These are phyloP conservation scores for Spodoptera picta DNA, from an alignment of 2,888 invertebrate species.

Conservation along the genomic window DNA sequence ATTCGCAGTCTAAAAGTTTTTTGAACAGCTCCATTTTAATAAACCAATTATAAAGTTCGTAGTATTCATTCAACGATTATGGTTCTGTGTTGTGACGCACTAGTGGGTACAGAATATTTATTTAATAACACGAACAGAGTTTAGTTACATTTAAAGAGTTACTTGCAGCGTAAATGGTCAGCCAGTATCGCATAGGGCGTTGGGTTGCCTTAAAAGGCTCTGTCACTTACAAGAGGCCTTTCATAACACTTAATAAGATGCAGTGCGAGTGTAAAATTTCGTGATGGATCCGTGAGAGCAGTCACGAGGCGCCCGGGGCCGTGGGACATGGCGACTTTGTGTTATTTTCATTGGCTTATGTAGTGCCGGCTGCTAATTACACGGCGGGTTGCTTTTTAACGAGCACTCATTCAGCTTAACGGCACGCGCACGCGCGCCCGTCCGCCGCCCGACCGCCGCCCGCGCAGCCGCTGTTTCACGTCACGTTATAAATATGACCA, in stretches of 20 bases:
- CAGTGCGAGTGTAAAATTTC: conserved; percentile 81
- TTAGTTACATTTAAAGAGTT: conserved; percentile 43
- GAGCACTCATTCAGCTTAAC: conserved; percentile 81
- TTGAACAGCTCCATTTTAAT: too few species aligned
- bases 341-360: conserved; percentile 76
- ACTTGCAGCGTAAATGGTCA: conserved; percentile 49
- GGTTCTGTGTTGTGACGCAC: too few species aligned
- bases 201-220: conserved; percentile 76
- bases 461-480: conserved; percentile 51
- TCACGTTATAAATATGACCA: conserved; percentile 64
- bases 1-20: too few species aligned
- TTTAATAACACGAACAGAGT: conserved; percentile 20
- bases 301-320: conserved; percentile 83
- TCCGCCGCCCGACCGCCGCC: conserved; percentile 46
- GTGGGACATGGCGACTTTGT: conserved; percentile 76
- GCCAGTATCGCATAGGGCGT: conserved; percentile 64
- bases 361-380: conserved; percentile 79
- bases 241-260: conserved; percentile 85
- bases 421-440: conserved; percentile 69
- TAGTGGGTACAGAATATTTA: background rate
- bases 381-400: conserved; percentile 81
- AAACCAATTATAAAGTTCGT: too few species aligned
- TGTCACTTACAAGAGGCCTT: conserved; percentile 80
- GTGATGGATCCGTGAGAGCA: conserved; percentile 83
- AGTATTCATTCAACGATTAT: too few species aligned